Conservation (phyloP, 2,888 invertebrate genomes). For the Cantharis nigra region DNA sequence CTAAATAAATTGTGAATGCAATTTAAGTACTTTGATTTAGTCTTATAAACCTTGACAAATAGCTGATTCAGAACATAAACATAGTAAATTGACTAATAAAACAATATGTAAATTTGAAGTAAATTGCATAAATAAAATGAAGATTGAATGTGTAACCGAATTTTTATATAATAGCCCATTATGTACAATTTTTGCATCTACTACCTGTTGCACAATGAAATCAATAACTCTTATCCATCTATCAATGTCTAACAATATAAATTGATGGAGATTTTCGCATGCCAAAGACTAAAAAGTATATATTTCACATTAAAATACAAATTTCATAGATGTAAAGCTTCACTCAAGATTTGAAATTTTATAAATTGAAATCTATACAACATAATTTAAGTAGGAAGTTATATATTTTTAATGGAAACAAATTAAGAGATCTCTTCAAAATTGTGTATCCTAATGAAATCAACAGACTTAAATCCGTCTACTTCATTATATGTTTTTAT, state of each 20-base stretch:
- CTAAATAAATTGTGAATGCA: not conserved
- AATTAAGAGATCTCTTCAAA: too few species aligned
- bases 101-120: not conserved
- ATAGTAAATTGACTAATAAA: not conserved
- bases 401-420: not conserved
- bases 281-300: not conserved
- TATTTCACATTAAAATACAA: not conserved
- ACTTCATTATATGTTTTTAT: too few species aligned
- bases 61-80: not conserved
- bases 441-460: too few species aligned
- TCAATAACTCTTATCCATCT: not conserved
- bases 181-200: not conserved
- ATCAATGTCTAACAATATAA: not conserved
- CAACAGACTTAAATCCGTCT: too few species aligned
- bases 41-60: not conserved
- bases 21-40: not conserved
- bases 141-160: not conserved
- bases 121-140: not conserved
- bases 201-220: constrained; percentile 6
- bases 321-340: not conserved
- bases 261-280: not conserved
- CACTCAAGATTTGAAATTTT: not conserved
- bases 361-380: not conserved
- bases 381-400: not conserved
- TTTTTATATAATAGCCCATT: not conserved